Evolutionary conservation across 2,888 invertebrate genomes (phyloP).

Genomic region (Drosophila affinis): DNA sequence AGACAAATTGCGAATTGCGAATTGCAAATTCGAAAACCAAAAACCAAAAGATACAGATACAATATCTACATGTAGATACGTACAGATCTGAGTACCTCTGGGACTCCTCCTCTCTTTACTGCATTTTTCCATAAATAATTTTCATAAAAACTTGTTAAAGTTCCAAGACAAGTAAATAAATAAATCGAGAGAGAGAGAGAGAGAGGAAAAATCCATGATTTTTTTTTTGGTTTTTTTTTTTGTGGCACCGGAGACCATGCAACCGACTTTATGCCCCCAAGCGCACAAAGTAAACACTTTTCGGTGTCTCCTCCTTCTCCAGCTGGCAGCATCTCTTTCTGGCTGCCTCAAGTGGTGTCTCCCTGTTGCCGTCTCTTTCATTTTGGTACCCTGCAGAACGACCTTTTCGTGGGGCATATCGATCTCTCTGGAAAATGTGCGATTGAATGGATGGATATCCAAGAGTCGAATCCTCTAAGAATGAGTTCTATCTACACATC

Average conservation of each 20-base stretch:
- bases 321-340: background rate
- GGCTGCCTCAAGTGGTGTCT: slow-evolving; percentile 2
- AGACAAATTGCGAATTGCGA: slow-evolving; percentile 50
- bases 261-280: slow-evolving; percentile 56
- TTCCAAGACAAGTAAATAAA: slow-evolving; percentile 63
- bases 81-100: background rate
- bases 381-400: background rate
- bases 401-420: background rate
- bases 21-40: slow-evolving; percentile 45
- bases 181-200: slow-evolving; percentile 45
- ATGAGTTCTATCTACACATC: too few relatives aligned
- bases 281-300: slow-evolving; percentile 63
- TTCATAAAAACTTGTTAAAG: slow-evolving; percentile 69
- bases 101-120: background rate
- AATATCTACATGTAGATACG: slow-evolving; percentile 1
- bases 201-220: slow-evolving; percentile 29
- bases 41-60: slow-evolving; percentile 20
- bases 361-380: slow-evolving; percentile 4
- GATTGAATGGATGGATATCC: too few relatives aligned
- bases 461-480: too few relatives aligned
- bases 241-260: slow-evolving; percentile 26
- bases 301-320: slow-evolving; percentile 2
- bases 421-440: background rate
- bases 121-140: slow-evolving; percentile 64
- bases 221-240: background rate